Conservation (phyloP, 2,797 vertebrate species). For the Squalus acanthias region DNA sequence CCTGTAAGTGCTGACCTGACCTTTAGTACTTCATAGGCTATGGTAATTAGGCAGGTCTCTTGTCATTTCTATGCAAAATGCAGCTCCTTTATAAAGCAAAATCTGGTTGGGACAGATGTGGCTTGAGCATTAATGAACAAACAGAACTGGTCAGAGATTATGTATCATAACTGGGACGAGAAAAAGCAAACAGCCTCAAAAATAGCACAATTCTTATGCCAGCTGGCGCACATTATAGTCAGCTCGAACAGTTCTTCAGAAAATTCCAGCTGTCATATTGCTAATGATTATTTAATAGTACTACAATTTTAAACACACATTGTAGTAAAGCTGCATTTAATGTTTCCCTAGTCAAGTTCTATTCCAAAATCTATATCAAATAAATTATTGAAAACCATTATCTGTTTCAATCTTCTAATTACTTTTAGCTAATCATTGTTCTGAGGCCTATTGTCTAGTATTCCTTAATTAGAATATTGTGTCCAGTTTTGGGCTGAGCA, state of each 20-base stretch:
- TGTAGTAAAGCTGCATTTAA: not conserved
- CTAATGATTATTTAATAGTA: not conserved
- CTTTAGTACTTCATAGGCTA: not conserved
- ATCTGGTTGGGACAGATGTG: not conserved
- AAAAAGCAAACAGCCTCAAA: not conserved
- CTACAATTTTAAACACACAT: not conserved
- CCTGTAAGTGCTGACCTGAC: not conserved
- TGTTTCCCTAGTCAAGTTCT: not conserved
- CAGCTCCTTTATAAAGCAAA: not conserved
- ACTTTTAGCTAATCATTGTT: not conserved
- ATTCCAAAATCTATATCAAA: not conserved
- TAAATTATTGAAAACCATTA: not conserved
- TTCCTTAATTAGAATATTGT: not conserved
- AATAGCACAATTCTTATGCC: not conserved
- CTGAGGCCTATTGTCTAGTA: not conserved
- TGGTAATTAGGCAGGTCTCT: not conserved
- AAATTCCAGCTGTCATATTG: not conserved
- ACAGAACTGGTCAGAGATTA: not conserved
- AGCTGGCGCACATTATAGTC: not conserved
- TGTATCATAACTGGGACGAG: not conserved
- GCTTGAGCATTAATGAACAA: not conserved
- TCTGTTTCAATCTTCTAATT: not conserved
- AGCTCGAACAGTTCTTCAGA: not conserved
- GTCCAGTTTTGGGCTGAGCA: not conserved
- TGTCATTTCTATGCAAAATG: not conserved